A percentile compares a stretch with the other conserved stretches of the same genome.
phyloP scores from a whole-genome alignment of 1,140 invertebrate species.

The Caenorhabditis remanei region DNA sequence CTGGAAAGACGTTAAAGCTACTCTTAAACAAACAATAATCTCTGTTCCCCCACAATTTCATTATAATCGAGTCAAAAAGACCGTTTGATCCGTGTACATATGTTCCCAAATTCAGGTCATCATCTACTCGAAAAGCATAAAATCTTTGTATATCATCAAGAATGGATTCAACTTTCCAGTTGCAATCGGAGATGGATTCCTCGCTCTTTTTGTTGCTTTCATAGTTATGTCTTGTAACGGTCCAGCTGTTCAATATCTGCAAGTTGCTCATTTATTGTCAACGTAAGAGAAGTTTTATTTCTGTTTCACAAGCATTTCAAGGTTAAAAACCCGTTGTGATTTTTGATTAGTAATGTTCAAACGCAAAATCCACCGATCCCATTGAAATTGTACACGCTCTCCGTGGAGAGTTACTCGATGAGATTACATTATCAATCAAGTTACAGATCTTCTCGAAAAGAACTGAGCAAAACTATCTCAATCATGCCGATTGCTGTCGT shows the following conservation, averaged over 20 bases:
- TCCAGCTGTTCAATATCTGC: constrained; percentile 14
- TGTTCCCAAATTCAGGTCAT: neutral
- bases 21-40: too few relatives aligned
- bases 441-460: neutral
- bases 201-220: constrained; percentile 15
- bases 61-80: too few relatives aligned
- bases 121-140: constrained; percentile 13
- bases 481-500: constrained; percentile 9
- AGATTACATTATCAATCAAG: too few relatives aligned
- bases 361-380: too few relatives aligned
- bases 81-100: too few relatives aligned
- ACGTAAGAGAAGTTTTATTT: neutral
- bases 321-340: too few relatives aligned
- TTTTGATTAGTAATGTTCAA: too few relatives aligned
- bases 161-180: neutral
- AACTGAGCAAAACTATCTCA: constrained; percentile 9
- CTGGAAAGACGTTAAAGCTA: too few relatives aligned
- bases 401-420: too few relatives aligned
- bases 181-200: neutral
- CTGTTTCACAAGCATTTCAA: too few relatives aligned
- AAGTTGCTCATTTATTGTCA: constrained; percentile 1
- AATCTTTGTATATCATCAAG: constrained; percentile 10
- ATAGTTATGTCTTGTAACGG: constrained; percentile 18
- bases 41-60: too few relatives aligned
- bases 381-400: too few relatives aligned